Conservation (phyloP, 92 coral and sea anemone genomes). For the Phenganax stokvisi region DNA sequence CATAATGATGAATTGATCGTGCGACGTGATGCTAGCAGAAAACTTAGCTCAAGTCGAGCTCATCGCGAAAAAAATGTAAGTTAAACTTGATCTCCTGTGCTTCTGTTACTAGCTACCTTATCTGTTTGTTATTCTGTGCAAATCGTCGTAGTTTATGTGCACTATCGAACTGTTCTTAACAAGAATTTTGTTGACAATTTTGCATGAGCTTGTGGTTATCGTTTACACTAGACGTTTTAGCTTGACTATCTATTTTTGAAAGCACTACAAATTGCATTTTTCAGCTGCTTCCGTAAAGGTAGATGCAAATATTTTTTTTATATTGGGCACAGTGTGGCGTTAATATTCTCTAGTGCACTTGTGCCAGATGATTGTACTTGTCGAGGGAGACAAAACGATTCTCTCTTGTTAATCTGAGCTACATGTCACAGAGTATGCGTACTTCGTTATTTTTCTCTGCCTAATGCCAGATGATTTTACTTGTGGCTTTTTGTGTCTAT, state of each 20-base stretch:
- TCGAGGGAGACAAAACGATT: too few relatives aligned
- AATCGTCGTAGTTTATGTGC: neutral
- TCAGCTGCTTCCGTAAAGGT: too few relatives aligned
- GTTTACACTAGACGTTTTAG: neutral
- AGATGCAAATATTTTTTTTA: too few relatives aligned
- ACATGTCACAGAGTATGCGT: too few relatives aligned
- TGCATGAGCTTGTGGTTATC: neutral
- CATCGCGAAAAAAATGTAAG: constrained; percentile 28
- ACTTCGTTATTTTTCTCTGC: too few relatives aligned
- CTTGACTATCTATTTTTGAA: too few relatives aligned
- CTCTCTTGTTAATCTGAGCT: too few relatives aligned
- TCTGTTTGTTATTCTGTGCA: neutral
- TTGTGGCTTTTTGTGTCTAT: too few relatives aligned
- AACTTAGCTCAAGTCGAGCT: constrained; percentile 17
- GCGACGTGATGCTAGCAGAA: constrained; percentile 23
- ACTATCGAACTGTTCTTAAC: neutral
- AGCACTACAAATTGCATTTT: too few relatives aligned
- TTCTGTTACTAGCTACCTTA: neutral
- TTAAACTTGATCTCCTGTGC: neutral
- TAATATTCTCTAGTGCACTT: too few relatives aligned
- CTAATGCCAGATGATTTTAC: too few relatives aligned
- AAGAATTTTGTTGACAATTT: neutral
- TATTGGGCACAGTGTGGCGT: too few relatives aligned
- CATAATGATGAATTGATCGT: constrained; percentile 29
- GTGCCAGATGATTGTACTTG: neutral